Conservation (phyloP, 1,140 invertebrate species). For the Nautilus pompilius region DNA sequence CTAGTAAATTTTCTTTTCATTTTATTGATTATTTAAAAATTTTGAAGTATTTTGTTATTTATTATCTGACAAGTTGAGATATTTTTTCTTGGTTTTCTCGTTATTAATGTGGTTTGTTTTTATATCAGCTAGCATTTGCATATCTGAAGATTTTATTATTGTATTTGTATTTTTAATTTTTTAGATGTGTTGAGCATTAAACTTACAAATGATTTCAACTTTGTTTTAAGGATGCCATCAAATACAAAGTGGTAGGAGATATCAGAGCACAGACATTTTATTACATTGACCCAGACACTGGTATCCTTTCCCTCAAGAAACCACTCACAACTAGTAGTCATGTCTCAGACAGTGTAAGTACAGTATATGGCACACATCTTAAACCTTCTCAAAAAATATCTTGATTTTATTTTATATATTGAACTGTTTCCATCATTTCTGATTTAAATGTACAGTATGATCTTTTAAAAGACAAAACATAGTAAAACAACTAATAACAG, state of each 20-base stretch:
- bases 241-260: constrained; percentile 14
- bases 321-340: constrained; percentile 20
- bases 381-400: neutral
- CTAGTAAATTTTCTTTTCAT: neutral
- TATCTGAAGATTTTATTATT: too few relatives aligned
- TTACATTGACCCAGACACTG: constrained; percentile 27
- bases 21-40: neutral
- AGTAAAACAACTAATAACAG: too few relatives aligned
- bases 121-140: too few relatives aligned
- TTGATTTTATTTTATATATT: neutral
- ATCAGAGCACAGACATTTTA: constrained; percentile 16
- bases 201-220: neutral
- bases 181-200: too few relatives aligned
- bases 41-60: neutral
- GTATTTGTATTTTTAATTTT: too few relatives aligned
- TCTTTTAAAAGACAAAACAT: too few relatives aligned
- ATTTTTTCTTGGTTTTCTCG: too few relatives aligned
- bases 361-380: too few relatives aligned
- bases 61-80: neutral
- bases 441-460: neutral
- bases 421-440: neutral
- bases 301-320: constrained; percentile 21
- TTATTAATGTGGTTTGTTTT: too few relatives aligned
- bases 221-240: constrained; percentile 19
- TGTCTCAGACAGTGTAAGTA: constrained; percentile 19